Percentiles rank a stretch among this genome's conserved stretches.
Conservation (phyloP, 1,140 invertebrate genomes). For the Probaryconus sp. region DNA sequence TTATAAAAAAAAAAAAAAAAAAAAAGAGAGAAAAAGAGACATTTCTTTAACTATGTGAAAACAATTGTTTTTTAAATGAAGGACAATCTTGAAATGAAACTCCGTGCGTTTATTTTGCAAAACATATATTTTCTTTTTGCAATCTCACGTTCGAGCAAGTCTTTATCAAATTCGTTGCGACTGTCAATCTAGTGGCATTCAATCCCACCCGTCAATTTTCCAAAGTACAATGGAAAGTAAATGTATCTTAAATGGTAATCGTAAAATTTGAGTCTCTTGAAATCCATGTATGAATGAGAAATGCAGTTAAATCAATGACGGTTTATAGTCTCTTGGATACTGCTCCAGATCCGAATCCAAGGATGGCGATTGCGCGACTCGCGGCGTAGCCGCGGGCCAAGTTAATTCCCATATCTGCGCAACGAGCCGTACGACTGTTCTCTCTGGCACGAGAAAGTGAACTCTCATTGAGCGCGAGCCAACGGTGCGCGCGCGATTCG, state of each 20-base stretch:
- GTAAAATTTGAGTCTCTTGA: conserved; percentile 28
- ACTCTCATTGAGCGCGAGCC: conserved; percentile 37
- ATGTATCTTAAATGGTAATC: conserved; percentile 29
- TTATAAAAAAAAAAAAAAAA: too few relatives aligned
- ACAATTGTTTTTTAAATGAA: too few relatives aligned
- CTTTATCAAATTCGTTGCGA: too few relatives aligned
- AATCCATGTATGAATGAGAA: conserved; percentile 52
- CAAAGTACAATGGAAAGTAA: conserved; percentile 9
- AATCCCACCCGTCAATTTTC: too few relatives aligned
- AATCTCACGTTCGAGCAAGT: too few relatives aligned
- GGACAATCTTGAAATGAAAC: too few relatives aligned
- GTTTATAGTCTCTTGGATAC: conserved; percentile 49
- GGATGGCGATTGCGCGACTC: conserved; percentile 69
- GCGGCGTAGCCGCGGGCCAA: conserved; percentile 61
- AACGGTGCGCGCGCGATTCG: conserved; percentile 32
- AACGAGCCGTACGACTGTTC: conserved; percentile 33
- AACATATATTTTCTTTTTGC: too few relatives aligned
- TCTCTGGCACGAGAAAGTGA: conserved; percentile 54
- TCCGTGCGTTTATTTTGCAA: too few relatives aligned
- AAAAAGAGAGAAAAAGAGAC: too few relatives aligned
- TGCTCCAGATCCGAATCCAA: conserved; percentile 68
- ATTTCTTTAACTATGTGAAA: too few relatives aligned
- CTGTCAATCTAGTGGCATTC: too few relatives aligned
- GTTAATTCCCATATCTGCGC: conserved; percentile 71
- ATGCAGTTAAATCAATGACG: conserved; percentile 54